Conservation (phyloP, 2,797 vertebrate genomes). For the Tokudaia muenninki region DNA sequence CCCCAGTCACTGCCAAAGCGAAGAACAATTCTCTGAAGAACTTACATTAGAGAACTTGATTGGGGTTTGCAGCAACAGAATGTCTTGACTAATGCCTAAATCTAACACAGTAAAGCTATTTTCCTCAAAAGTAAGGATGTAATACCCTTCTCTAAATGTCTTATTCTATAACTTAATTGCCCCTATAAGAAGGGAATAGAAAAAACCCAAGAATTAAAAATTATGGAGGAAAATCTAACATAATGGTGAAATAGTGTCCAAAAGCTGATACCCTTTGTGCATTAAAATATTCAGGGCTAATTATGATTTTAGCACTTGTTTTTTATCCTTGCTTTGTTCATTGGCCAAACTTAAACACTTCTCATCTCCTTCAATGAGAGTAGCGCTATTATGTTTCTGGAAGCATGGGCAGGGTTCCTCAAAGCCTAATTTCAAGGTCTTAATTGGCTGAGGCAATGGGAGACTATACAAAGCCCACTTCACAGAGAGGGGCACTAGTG, state of each 20-base stretch:
- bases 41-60: constrained; percentile 61
- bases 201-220: constrained; percentile 70
- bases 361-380: constrained; percentile 85
- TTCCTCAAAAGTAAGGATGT: constrained; percentile 60
- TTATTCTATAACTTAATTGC: constrained; percentile 72
- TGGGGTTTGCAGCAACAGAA: constrained; percentile 45
- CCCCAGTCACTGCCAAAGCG: neutral
- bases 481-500: constrained; percentile 82
- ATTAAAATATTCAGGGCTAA: constrained; percentile 85
- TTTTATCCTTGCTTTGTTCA: constrained; percentile 84
- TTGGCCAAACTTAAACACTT: constrained; percentile 86
- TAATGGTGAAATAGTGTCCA: constrained; percentile 70
- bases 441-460: constrained; percentile 85
- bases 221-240: constrained; percentile 73
- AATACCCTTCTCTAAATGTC: constrained; percentile 62
- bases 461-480: constrained; percentile 86
- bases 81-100: constrained; percentile 63
- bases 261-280: constrained; percentile 83
- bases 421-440: constrained; percentile 85
- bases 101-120: constrained; percentile 47
- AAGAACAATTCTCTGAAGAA: constrained; percentile 64
- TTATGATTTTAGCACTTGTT: constrained; percentile 85
- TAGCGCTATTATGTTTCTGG: constrained; percentile 82
- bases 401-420: constrained; percentile 83
- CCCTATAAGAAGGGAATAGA: constrained; percentile 68